Base-by-base conservation (phyloP, 1,140 invertebrate species). In the Drosophila miranda region DNA sequence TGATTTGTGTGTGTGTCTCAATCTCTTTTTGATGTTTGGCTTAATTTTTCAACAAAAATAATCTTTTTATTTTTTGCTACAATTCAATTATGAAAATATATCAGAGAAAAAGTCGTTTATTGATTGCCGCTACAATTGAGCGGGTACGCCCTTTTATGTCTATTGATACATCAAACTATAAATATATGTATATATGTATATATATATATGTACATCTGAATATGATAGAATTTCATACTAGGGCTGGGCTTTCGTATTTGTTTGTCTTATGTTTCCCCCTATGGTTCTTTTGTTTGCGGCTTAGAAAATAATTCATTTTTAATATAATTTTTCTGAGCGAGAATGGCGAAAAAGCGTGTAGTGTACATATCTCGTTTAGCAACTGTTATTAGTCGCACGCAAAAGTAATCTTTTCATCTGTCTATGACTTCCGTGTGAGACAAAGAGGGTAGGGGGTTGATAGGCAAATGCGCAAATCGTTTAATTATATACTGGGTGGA, bases 381-480 rank as follows among this genome's bases (percentile, higher is more conserved):
- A 63, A 48, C 51, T 75, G 55, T 73, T 68, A 69, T 81, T 77
- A 63, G 68, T 46, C 56, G 59, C 77, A 75, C 71, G 77, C 64
- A 75, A 59, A 75, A 56, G 42, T 55, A 55, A 48, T 55, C 62
- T 44, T 58, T 51, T 55, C 26, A 38, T 49, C 51, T 52, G 63
- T 53, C 23, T 52, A 9, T 28, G 61, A 82, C 63, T 81, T 81
- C 78, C 78, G 73, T 57, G 50, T 82, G 26, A 23, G 50, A 14
- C 21, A 13, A 38, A 38, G 34, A 26, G 28, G 14, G 43, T 5
- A 14, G 6, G 51, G 26, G 26, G 26, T 28, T 6, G 56, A 26
- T 58, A 73, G 48, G 52, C 68, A 73, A 80, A 81, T 80, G 73
- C 78, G 73, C 78, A 81, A 73, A 82, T 82, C 74, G 60, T 13